Conservation (phyloP, 92 coral and sea anemone species). For the Desmophyllum pertusum region DNA sequence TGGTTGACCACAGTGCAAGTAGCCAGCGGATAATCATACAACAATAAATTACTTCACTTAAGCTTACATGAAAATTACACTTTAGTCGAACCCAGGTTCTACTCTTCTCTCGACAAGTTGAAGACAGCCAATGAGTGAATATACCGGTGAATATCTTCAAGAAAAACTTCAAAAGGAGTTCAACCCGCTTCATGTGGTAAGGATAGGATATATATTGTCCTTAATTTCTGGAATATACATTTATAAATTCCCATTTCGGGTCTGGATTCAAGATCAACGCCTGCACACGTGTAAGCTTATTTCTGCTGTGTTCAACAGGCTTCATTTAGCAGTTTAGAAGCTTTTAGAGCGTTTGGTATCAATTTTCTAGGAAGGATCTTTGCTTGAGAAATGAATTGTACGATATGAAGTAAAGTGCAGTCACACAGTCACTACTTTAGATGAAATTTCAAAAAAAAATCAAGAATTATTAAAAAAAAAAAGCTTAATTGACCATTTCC, state of each 20-base stretch:
- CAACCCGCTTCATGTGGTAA: conserved; percentile 86
- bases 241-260: neutral
- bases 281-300: too few species aligned
- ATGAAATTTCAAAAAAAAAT: too few species aligned
- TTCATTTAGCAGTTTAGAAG: too few species aligned
- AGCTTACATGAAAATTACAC: neutral
- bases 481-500: too few species aligned
- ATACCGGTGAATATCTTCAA: conserved; percentile 47
- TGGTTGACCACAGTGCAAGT: neutral
- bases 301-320: too few species aligned
- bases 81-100: neutral
- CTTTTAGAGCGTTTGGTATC: too few species aligned
- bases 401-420: too few species aligned
- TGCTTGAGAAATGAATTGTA: too few species aligned
- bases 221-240: neutral
- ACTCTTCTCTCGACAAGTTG: neutral
- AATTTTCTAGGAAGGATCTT: too few species aligned
- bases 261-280: neutral
- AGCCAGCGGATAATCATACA: conserved; percentile 37
- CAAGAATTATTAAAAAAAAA: too few species aligned
- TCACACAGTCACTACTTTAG: too few species aligned
- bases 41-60: neutral
- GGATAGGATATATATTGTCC: conserved; percentile 3
- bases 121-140: conserved; percentile 1
- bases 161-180: conserved; percentile 84